Percentiles rank a stretch among this genome's conserved stretches.
phyloP scores from a whole-genome alignment of 2,797 vertebrate genomes.

The Brotogeris chrysoptera region DNA sequence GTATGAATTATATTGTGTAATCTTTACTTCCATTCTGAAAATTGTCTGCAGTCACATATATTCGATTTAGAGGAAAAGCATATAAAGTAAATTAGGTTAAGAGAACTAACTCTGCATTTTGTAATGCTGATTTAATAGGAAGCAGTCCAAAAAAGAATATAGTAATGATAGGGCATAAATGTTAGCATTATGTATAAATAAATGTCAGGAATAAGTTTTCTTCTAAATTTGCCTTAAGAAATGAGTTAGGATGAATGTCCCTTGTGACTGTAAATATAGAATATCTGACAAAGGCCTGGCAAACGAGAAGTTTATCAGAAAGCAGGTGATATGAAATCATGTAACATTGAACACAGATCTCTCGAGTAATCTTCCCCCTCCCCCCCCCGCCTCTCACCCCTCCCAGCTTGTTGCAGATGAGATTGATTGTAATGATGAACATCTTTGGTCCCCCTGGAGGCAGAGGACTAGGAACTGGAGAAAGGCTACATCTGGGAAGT shows the following conservation, averaged over 20 bases:
- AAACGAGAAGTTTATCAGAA: slow-evolving; percentile 64
- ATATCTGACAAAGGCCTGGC: slow-evolving; percentile 36
- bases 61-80: slow-evolving; percentile 16
- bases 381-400: neutral
- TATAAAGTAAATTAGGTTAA: slow-evolving; percentile 33
- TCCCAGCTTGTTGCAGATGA: neutral
- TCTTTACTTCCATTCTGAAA: slow-evolving; percentile 10
- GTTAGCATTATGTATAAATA: slow-evolving; percentile 8
- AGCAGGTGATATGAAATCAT: slow-evolving; percentile 19
- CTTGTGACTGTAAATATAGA: slow-evolving; percentile 26
- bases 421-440: slow-evolving; percentile 20
- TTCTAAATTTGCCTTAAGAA: slow-evolving; percentile 39
- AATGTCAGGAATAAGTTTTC: slow-evolving; percentile 7
- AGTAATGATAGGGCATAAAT: neutral
- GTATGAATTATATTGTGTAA: neutral
- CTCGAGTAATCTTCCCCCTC: neutral
- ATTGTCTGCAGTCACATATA: slow-evolving; percentile 1
- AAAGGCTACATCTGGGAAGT: neutral
- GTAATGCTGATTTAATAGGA: slow-evolving; percentile 38
- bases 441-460: neutral
- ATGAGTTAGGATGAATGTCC: slow-evolving; percentile 40
- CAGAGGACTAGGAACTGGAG: neutral
- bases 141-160: neutral
- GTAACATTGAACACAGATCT: neutral
- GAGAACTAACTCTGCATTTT: slow-evolving; percentile 17